These are phyloP conservation scores for Dioctria rufipes DNA, from an alignment of 2,888 invertebrate genomes.

Conservation along the genomic window DNA sequence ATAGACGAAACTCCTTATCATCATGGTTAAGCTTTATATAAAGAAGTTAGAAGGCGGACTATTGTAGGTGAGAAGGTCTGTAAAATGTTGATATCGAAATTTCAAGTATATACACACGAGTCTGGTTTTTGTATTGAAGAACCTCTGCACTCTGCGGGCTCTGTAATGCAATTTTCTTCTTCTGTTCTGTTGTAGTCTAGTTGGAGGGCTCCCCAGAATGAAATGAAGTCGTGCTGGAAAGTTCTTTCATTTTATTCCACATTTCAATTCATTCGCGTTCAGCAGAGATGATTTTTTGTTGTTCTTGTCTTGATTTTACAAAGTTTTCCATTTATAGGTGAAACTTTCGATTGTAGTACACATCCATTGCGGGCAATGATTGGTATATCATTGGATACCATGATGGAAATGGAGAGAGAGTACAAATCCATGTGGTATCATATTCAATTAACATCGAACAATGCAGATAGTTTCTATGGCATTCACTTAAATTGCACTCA, in stretches of 20 bases:
- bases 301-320: constrained; percentile 5
- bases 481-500: not conserved
- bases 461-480: not conserved
- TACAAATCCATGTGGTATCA: constrained; percentile 3
- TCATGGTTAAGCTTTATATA: too few species aligned
- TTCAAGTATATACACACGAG: not conserved
- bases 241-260: not conserved
- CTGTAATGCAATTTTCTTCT: not conserved
- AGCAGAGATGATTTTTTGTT: not conserved
- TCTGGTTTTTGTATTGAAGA: too few species aligned
- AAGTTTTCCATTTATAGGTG: constrained; percentile 17
- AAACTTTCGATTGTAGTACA: constrained; percentile 12
- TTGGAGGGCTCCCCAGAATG: not conserved
- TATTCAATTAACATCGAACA: constrained; percentile 5
- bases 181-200: not conserved
- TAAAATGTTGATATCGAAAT: not conserved
- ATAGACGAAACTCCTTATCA: too few species aligned
- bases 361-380: not conserved
- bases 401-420: not conserved
- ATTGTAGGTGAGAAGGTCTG: not conserved
- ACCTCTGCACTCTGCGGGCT: not conserved
- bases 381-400: too few species aligned
- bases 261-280: not conserved
- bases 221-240: not conserved
- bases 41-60: too few species aligned